Conservation (phyloP, 2,797 vertebrate genomes). For the Hephaestus fuliginosus region DNA sequence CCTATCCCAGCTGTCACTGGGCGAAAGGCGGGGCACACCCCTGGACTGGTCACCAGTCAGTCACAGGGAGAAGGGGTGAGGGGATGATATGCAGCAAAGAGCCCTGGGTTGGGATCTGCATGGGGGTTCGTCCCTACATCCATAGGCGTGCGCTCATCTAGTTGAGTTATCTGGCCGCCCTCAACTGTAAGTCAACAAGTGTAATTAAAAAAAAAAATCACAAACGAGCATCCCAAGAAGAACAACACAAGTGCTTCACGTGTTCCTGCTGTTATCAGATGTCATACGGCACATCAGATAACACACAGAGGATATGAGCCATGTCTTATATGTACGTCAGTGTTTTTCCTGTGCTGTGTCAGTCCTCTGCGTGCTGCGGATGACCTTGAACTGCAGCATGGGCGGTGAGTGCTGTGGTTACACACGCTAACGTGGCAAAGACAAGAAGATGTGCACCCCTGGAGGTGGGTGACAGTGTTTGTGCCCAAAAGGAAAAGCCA, state of each 20-base stretch:
- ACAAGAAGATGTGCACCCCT: slow-evolving; percentile 32
- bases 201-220: neutral
- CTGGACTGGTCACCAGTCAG: no score
- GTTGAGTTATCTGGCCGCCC: no score
- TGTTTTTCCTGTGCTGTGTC: slow-evolving; percentile 18
- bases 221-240: slow-evolving; percentile 23
- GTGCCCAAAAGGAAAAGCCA: neutral
- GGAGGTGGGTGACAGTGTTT: slow-evolving; percentile 38
- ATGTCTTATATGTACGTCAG: neutral
- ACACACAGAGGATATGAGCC: slow-evolving; percentile 36
- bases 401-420: neutral
- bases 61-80: no score
- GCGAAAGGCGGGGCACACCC: no score
- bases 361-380: slow-evolving; percentile 25
- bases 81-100: no score
- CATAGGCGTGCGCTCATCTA: no score
- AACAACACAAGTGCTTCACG: slow-evolving; percentile 27
- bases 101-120: no score
- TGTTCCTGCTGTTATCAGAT: slow-evolving; percentile 33
- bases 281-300: slow-evolving; percentile 40
- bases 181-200: slow-evolving; percentile 39
- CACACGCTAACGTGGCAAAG: slow-evolving; percentile 6
- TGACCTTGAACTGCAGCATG: slow-evolving; percentile 43
- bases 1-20: no score
- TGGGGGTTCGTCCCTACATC: no score